Evolutionary conservation across 53 echinoderm and acorn worm species (phyloP).

Genomic region (Mesocentrotus franciscanus): DNA sequence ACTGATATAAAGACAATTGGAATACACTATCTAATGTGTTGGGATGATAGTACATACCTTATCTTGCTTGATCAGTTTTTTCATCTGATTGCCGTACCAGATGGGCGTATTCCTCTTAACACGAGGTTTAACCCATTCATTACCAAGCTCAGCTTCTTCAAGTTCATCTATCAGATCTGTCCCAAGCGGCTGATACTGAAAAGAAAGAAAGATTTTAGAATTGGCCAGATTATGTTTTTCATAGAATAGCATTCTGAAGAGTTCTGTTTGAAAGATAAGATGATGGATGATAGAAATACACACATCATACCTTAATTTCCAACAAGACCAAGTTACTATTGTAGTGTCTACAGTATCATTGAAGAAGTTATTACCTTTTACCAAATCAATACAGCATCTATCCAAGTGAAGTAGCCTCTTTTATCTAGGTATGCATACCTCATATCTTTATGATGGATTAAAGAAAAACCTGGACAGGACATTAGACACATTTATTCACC

Average conservation of each 20-base stretch:
- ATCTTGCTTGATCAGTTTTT: constrained; percentile 87
- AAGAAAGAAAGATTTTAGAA: neutral
- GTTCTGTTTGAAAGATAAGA: too few relatives aligned
- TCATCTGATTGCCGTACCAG: constrained; percentile 93
- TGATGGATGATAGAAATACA: too few relatives aligned
- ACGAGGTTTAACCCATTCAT: constrained; percentile 59
- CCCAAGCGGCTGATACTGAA: constrained; percentile 49
- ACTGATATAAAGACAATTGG: too few relatives aligned
- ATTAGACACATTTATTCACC: neutral
- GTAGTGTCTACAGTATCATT: too few relatives aligned
- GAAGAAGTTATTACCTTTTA: too few relatives aligned
- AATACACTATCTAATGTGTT: neutral
- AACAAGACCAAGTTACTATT: too few relatives aligned
- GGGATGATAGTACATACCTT: constrained; percentile 67
- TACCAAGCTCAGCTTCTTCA: constrained; percentile 66
- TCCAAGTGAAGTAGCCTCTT: too few relatives aligned
- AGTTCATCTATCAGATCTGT: constrained; percentile 54
- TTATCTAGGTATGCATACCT: neutral
- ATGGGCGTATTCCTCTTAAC: constrained; percentile 79
- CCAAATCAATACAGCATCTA: too few relatives aligned
- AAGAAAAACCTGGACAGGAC: neutral
- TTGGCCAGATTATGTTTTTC: neutral
- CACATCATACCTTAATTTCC: too few relatives aligned
- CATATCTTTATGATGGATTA: neutral
- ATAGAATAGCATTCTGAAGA: neutral